A percentile compares a stretch with the other conserved stretches of the same genome.
phyloP scores from a whole-genome alignment of 1,140 invertebrate species.

The Euwallacea fornicatus region DNA sequence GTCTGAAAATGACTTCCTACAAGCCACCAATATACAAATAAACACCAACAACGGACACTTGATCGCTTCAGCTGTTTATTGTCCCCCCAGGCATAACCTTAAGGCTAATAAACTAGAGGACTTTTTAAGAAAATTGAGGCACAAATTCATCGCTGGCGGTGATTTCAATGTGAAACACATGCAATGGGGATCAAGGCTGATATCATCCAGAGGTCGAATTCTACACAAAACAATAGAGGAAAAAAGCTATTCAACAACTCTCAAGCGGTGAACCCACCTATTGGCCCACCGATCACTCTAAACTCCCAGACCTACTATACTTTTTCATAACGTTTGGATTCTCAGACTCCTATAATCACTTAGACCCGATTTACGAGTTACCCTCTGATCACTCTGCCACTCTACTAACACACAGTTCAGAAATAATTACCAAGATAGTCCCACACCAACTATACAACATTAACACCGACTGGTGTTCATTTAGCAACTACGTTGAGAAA shows the following conservation, averaged over 20 bases:
- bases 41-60: conserved; percentile 11
- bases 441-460: neutral
- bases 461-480: neutral
- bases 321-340: conserved; percentile 20
- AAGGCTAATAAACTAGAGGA: conserved; percentile 43
- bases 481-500: neutral
- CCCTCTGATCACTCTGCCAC: neutral
- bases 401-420: neutral
- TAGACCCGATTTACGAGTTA: neutral
- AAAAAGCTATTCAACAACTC: conserved; percentile 43
- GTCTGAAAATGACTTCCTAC: conserved; percentile 32
- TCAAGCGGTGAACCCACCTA: conserved; percentile 54
- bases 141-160: conserved; percentile 50
- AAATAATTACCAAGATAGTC: neutral
- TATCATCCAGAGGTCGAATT: conserved; percentile 45
- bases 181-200: conserved; percentile 52
- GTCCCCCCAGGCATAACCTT: conserved; percentile 44
- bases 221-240: conserved; percentile 42
- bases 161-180: conserved; percentile 55
- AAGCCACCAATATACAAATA: conserved; percentile 34
- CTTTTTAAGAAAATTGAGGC: conserved; percentile 48
- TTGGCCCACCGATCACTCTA: conserved; percentile 50
- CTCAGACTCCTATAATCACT: neutral
- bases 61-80: conserved; percentile 48
- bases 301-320: conserved; percentile 46